Percentiles rank a stretch among this genome's conserved stretches.
phyloP scores from a whole-genome alignment of 2,113 vertebrate genomes.

The Corythoichthys haematopterus region DNA sequence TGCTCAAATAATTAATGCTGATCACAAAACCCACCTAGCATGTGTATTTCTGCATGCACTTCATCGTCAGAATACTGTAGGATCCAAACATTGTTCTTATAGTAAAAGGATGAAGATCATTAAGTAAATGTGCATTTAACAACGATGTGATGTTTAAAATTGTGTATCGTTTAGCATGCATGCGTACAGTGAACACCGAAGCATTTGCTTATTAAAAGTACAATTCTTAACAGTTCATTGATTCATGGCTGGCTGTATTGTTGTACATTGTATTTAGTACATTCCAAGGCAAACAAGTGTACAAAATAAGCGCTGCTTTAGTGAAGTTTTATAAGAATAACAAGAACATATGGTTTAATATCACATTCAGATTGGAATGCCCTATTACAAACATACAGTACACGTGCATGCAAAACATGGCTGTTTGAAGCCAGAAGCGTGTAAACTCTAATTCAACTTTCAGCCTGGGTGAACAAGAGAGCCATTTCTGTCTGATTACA shows the following conservation, averaged over 20 bases:
- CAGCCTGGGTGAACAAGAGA: constrained; percentile 53
- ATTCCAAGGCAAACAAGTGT: constrained; percentile 4
- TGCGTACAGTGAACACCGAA: background rate
- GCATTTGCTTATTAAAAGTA: background rate
- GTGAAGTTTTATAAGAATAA: constrained; percentile 10
- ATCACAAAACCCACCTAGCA: constrained; percentile 7
- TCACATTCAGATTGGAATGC: constrained; percentile 16
- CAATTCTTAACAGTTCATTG: background rate
- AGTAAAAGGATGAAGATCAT: background rate
- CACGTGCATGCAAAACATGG: constrained; percentile 13
- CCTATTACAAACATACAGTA: constrained; percentile 31
- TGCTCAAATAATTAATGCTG: constrained; percentile 32
- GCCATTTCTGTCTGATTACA: constrained; percentile 56
- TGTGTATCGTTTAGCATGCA: background rate
- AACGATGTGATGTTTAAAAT: background rate
- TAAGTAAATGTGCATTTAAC: no score
- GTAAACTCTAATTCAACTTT: constrained; percentile 59
- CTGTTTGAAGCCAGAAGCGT: constrained; percentile 35
- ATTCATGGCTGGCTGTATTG: background rate
- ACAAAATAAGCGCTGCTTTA: constrained; percentile 5
- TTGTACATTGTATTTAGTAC: background rate
- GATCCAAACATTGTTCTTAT: background rate
- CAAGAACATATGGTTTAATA: constrained; percentile 22
- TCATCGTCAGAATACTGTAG: constrained; percentile 12
- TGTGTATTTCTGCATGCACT: constrained; percentile 7